phyloP scores from a whole-genome alignment of 35 echinoderm and acorn worm genomes.

The Apostichopus parvimensis region DNA sequence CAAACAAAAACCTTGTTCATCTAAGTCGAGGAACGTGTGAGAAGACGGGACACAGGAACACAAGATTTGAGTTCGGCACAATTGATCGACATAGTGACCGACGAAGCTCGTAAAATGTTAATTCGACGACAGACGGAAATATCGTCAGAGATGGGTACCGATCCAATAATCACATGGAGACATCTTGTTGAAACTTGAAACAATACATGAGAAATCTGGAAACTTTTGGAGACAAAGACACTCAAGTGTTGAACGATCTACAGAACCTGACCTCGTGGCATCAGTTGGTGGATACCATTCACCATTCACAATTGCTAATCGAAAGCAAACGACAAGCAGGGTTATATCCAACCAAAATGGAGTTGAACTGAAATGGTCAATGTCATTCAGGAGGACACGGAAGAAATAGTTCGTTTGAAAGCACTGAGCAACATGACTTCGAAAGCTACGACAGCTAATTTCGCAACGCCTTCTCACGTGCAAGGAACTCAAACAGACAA shows the following conservation, averaged over 20 bases:
- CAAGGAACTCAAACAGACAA: conserved; percentile 41
- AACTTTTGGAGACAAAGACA: conserved; percentile 37
- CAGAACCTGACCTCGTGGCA: conserved; percentile 16
- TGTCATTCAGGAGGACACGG: conserved; percentile 40
- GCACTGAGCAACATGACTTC: conserved; percentile 31
- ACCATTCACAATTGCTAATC: not conserved
- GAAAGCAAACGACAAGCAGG: not conserved
- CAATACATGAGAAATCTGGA: conserved; percentile 44
- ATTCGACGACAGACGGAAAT: not conserved
- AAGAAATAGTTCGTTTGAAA: conserved; percentile 21
- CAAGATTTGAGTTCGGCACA: conserved; percentile 50
- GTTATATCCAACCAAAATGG: conserved; percentile 22
- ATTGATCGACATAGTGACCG: conserved; percentile 14
- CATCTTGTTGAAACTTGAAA: conserved; percentile 29
- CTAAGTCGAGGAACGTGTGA: conserved; percentile 16
- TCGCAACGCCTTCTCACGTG: not conserved
- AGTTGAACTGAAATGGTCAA: conserved; percentile 40
- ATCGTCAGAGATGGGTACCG: conserved; percentile 23
- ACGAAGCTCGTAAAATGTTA: conserved; percentile 32
- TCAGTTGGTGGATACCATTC: conserved; percentile 1
- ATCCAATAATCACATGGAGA: conserved; percentile 39
- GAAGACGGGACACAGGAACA: conserved; percentile 38
- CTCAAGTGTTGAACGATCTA: not conserved
- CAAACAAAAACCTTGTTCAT: not conserved
- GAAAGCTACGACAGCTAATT: conserved; percentile 6